A percentile compares a stretch with the other conserved stretches of the same genome.
Evolutionary conservation across 2,888 invertebrate species (phyloP).

Genomic region (Prosapia bicincta): DNA sequence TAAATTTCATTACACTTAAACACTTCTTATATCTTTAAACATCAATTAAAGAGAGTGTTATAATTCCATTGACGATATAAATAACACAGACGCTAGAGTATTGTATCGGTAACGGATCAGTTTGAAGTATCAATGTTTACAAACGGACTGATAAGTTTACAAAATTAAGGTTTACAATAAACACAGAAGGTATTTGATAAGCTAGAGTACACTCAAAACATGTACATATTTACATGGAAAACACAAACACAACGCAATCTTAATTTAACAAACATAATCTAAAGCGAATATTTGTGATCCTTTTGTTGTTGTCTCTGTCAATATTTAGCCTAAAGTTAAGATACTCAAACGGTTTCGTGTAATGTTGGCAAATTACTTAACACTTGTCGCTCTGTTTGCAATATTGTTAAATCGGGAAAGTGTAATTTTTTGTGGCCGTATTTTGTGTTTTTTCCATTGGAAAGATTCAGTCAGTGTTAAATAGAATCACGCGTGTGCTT

Average conservation of each 20-base stretch:
- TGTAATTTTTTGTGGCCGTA: no score
- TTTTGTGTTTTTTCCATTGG: no score
- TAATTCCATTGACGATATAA: no score
- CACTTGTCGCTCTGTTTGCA: no score
- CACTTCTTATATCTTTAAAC: no score
- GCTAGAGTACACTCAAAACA: neutral
- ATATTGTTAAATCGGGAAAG: no score
- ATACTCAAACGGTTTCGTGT: neutral
- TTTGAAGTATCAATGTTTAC: neutral
- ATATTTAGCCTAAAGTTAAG: neutral
- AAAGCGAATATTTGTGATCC: slow-evolving; percentile 2
- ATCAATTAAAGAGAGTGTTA: no score
- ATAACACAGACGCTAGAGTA: neutral
- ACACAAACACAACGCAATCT: neutral
- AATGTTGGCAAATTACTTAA: neutral
- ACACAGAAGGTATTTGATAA: slow-evolving; percentile 1
- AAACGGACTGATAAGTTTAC: neutral
- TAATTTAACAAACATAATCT: slow-evolving; percentile 2
- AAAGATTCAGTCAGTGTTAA: no score
- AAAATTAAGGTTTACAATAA: neutral
- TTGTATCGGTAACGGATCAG: neutral
- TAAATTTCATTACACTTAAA: no score
- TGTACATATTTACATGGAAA: neutral
- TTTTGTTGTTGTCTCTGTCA: neutral
- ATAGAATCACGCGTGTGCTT: no score